Percentiles rank a stretch among this genome's conserved stretches.
Conservation (phyloP, 2,888 invertebrate species). For the Sinhomidia bicolor region DNA sequence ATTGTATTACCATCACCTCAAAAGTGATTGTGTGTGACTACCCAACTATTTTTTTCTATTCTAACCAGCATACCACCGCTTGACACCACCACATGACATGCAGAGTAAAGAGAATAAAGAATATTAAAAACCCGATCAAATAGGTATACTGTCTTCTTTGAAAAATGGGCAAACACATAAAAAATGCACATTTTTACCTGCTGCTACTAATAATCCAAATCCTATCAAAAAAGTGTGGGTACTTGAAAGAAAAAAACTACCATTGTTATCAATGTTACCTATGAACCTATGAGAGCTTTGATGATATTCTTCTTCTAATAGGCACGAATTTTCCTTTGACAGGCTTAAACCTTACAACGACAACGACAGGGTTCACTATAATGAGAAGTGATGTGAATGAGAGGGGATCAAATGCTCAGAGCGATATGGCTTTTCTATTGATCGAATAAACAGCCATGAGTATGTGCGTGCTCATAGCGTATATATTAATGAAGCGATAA, state of each 20-base stretch:
- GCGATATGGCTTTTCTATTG: neutral
- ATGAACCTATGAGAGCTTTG: too few species aligned
- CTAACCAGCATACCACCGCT: neutral
- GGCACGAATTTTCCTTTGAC: neutral
- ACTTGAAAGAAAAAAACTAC: neutral
- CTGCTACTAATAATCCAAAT: neutral
- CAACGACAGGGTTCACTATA: neutral
- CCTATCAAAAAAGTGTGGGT: neutral
- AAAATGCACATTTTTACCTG: too few species aligned
- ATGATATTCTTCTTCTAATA: neutral
- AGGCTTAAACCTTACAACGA: neutral
- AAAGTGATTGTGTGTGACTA: neutral
- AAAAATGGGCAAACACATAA: neutral
- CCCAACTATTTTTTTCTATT: neutral
- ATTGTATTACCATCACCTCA: conserved; percentile 3
- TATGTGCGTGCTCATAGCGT: neutral
- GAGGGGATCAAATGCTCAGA: neutral
- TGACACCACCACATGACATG: neutral
- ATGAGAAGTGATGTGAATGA: neutral
- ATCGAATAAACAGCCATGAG: neutral
- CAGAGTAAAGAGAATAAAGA: neutral
- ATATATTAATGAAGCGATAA: conserved; percentile 4
- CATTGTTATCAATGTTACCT: too few species aligned
- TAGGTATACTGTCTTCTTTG: neutral
- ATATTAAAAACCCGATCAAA: neutral